Conservation (phyloP, 1,140 invertebrate genomes). For the Cotesia vestalis region DNA sequence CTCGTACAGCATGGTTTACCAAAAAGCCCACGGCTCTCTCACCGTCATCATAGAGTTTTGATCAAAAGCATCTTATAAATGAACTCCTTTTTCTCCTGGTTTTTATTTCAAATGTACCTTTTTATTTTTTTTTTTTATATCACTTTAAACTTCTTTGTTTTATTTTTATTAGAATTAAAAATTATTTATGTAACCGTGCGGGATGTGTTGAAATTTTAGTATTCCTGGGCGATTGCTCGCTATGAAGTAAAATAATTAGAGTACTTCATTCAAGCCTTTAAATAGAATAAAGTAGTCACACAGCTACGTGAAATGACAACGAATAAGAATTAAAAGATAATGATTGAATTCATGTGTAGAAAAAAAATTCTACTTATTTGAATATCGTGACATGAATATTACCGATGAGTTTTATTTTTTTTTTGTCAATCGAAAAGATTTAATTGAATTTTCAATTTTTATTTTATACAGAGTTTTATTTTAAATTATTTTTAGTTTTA, state of each 20-base stretch:
- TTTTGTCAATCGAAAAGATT: no score
- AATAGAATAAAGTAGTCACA: slow-evolving; percentile 14
- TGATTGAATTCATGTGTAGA: neutral
- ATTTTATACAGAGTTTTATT: no score
- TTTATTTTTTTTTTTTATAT: neutral
- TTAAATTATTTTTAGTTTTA: no score
- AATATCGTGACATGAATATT: no score
- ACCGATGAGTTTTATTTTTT: no score
- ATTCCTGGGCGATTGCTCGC: slow-evolving; percentile 6
- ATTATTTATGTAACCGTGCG: no score
- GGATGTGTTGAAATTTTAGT: slow-evolving; percentile 25
- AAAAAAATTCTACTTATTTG: neutral
- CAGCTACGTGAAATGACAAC: slow-evolving; percentile 11
- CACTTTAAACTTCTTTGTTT: neutral
- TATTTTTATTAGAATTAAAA: neutral
- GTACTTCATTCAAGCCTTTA: slow-evolving; percentile 16
- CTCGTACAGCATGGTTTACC: neutral
- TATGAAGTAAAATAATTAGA: slow-evolving; percentile 28
- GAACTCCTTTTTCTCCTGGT: neutral
- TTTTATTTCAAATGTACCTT: slow-evolving; percentile 2
- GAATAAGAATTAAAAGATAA: slow-evolving; percentile 15
- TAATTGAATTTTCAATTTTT: no score
- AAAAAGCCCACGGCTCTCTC: slow-evolving; percentile 22
- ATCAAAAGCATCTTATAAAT: slow-evolving; percentile 27
- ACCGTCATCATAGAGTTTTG: slow-evolving; percentile 15